Conservation (phyloP, 2,797 vertebrate genomes). For the Scarus forsteni region DNA sequence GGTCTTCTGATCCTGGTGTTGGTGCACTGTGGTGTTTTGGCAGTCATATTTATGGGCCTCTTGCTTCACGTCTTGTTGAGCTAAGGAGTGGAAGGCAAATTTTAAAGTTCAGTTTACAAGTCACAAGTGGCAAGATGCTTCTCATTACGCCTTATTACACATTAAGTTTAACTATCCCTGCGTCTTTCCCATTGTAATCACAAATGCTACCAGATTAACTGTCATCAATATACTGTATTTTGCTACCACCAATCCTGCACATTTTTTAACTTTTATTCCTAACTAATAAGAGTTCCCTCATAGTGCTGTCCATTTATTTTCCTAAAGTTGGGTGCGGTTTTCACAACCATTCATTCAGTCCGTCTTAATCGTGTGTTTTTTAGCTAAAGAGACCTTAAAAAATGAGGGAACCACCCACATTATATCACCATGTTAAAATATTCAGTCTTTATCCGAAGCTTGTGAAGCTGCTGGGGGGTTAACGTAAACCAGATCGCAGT, state of each 20-base stretch:
- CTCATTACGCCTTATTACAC: slow-evolving; percentile 27
- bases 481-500: slow-evolving; percentile 80
- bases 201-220: slow-evolving; percentile 1
- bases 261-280: slow-evolving; percentile 31
- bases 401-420: slow-evolving; percentile 41
- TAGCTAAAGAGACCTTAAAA: slow-evolving; percentile 39
- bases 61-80: slow-evolving; percentile 41
- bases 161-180: slow-evolving; percentile 17
- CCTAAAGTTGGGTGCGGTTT: slow-evolving; percentile 48
- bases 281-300: slow-evolving; percentile 46
- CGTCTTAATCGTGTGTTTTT: slow-evolving; percentile 47
- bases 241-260: slow-evolving; percentile 3
- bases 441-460: slow-evolving; percentile 62
- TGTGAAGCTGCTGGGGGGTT: slow-evolving; percentile 58
- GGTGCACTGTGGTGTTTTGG: slow-evolving; percentile 26
- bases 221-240: slow-evolving; percentile 3
- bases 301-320: slow-evolving; percentile 39
- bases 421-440: slow-evolving; percentile 45
- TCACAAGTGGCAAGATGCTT: slow-evolving; percentile 38
- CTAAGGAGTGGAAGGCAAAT: slow-evolving; percentile 17
- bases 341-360: slow-evolving; percentile 40
- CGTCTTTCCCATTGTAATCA: neutral
- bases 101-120: slow-evolving; percentile 48
- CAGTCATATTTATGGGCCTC: slow-evolving; percentile 42
- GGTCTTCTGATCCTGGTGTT: slow-evolving; percentile 29